Conservation (phyloP, 1,140 invertebrate genomes). For the Cylas formicarius region DNA sequence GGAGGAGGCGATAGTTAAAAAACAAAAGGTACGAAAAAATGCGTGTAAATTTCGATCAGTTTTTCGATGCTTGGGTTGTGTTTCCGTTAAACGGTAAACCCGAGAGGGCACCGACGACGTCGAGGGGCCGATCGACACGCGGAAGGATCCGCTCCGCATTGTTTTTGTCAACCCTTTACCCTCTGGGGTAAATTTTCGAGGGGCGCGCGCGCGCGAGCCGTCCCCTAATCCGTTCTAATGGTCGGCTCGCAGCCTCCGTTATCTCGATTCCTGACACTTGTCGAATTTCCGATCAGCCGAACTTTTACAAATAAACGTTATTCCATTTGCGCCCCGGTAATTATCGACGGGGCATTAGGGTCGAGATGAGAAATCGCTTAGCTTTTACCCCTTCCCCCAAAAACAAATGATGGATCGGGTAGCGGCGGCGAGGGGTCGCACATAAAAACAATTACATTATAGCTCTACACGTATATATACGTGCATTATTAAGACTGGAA, state of each 20-base stretch:
- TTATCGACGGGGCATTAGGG: conserved; percentile 39
- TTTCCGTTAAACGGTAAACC: too few relatives aligned
- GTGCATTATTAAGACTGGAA: conserved; percentile 27
- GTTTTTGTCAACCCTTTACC: conserved; percentile 33
- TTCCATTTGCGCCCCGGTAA: conserved; percentile 35
- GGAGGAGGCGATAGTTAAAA: too few relatives aligned
- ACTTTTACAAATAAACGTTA: conserved; percentile 33
- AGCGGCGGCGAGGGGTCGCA: conserved; percentile 26
- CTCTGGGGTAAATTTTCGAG: conserved; percentile 30
- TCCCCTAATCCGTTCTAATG: conserved; percentile 37
- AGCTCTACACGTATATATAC: conserved; percentile 16
- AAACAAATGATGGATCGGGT: conserved; percentile 39
- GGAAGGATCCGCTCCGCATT: too few relatives aligned
- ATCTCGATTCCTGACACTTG: conserved; percentile 31
- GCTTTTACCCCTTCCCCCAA: conserved; percentile 26
- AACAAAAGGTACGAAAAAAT: too few relatives aligned
- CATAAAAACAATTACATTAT: conserved; percentile 34
- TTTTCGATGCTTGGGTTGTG: too few relatives aligned
- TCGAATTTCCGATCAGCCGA: conserved; percentile 27
- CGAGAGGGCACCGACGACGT: too few relatives aligned
- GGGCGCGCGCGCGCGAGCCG: conserved; percentile 21
- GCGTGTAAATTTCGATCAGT: too few relatives aligned
- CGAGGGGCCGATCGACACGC: too few relatives aligned
- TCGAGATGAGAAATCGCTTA: conserved; percentile 25
- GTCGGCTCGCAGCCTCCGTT: conserved; percentile 27